Evolutionary conservation across 2,797 vertebrate species (phyloP), one percentile per base, ranked within the genome.

Genomic region (Fundulus diaphanus): DNA sequence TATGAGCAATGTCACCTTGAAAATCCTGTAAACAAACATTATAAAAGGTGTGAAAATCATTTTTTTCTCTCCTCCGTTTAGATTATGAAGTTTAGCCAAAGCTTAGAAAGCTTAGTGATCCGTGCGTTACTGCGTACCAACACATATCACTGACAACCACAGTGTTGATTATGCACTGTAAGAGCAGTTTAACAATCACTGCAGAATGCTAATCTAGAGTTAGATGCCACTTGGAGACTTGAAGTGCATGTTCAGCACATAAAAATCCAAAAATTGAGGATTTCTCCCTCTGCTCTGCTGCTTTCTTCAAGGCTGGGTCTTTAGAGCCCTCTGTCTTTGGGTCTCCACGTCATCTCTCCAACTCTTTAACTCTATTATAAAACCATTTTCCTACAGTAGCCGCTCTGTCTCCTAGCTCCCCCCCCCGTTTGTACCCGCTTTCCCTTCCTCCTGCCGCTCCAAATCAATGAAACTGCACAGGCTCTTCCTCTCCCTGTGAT

Each of bases 361-460:
- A 73, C 83, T 91, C 75, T 87, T 87, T 89, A 92, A 92, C 90
- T 88, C 76, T 85, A 87, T 91, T 85, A 93, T 85, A 87, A 91
- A 92, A 75, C 83, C 85, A 88, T 92, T 91, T 89, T 82, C 79
- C 83, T 86, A 92, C 92, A 93, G 93, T 92, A 88, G 92, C 85
- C 81, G 33, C 86, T 91, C 89, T 93, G 90, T 93, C 87, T 90
- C 84, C 2, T 5, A 57, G 70, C n/a, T n/a, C 72, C 52, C 52
- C 6, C 11, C 70, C 56, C 56, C 7, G 22, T 24, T 63, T 65
- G 42, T 74, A 72, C 75, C 72, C 78, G 0, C 57, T 40, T 71
- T 66, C 54, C 78, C 83, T 74, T 78, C 77, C 86, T 85, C 90
- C 88, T 72, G 82, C 83, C 35, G 70, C 76, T 87, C 88, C 79